Conservation (phyloP, 2,113 vertebrate genomes). For the Pachypanchax playfairii region DNA sequence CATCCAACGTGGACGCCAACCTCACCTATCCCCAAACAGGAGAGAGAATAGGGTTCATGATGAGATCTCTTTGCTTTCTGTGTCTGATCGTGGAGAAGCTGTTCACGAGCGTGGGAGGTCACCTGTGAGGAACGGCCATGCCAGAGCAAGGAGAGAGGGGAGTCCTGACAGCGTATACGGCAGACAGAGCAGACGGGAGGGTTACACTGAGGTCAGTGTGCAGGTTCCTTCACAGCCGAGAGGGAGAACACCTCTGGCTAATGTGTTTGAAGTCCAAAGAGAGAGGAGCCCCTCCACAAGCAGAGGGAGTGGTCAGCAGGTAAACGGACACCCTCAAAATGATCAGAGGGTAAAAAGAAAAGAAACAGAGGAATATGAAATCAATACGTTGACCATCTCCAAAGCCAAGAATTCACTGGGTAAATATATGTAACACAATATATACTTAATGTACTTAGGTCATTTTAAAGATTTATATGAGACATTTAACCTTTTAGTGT, state of each 20-base stretch:
- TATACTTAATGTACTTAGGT: too few relatives aligned
- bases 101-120: slow-evolving; percentile 72
- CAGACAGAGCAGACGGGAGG: slow-evolving; percentile 47
- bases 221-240: slow-evolving; percentile 64
- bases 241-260: slow-evolving; percentile 73
- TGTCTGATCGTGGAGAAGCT: slow-evolving; percentile 47
- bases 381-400: slow-evolving; percentile 85
- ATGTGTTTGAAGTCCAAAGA: slow-evolving; percentile 66
- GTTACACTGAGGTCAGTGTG: slow-evolving; percentile 77
- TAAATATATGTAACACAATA: slow-evolving; percentile 66
- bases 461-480: too few relatives aligned
- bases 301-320: slow-evolving; percentile 27
- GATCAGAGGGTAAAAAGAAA: slow-evolving; percentile 38
- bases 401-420: slow-evolving; percentile 93
- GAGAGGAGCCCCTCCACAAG: slow-evolving; percentile 37
- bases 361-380: slow-evolving; percentile 72
- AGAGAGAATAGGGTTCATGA: slow-evolving; percentile 41
- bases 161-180: slow-evolving; percentile 68
- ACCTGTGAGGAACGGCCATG: slow-evolving; percentile 69
- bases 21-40: slow-evolving; percentile 47
- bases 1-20: slow-evolving; percentile 43
- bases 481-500: too few relatives aligned
- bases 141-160: slow-evolving; percentile 53
- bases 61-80: slow-evolving; percentile 34
- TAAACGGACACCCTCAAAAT: slow-evolving; percentile 44